Evolutionary conservation across 2,113 vertebrate species (phyloP).

Genomic region (Dasyprocta punctata): DNA sequence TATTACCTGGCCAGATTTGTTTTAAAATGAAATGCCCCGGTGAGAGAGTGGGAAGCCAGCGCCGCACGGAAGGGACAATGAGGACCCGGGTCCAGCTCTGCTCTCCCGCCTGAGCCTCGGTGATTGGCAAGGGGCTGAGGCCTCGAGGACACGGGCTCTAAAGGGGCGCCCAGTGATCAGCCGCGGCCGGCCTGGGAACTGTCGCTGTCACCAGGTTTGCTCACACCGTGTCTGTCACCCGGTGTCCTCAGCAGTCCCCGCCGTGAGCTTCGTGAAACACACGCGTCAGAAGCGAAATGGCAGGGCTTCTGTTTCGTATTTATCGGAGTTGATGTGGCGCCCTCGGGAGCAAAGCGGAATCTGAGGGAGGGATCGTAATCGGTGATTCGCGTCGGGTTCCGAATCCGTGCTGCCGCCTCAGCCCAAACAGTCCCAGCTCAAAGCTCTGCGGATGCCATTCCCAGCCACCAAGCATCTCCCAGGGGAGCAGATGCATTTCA

Average conservation of each 20-base stretch:
- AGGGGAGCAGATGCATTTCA: conserved; percentile 69
- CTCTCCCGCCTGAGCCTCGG: not conserved
- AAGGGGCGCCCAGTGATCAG: not conserved
- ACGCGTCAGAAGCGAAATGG: not conserved
- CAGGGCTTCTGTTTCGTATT: not conserved
- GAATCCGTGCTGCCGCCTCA: conserved; percentile 38
- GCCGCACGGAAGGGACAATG: too few species aligned
- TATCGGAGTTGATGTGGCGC: not conserved
- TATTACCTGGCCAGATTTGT: not conserved
- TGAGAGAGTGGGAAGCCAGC: not conserved
- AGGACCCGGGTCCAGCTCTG: not conserved
- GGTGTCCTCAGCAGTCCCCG: not conserved
- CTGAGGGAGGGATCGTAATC: conserved; percentile 76
- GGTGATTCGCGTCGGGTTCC: conserved; percentile 62
- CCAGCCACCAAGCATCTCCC: conserved; percentile 68
- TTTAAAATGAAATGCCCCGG: not conserved
- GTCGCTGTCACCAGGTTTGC: too few species aligned
- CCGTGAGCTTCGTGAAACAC: not conserved
- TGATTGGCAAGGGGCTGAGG: not conserved
- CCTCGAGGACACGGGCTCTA: not conserved
- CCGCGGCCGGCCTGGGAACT: not conserved
- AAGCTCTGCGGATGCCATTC: conserved; percentile 76
- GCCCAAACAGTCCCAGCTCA: conserved; percentile 77
- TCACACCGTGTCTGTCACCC: not conserved
- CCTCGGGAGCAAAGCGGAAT: conserved; percentile 15